Conservation (phyloP, 2,113 vertebrate genomes). For the Neotragus pygmaeus region DNA sequence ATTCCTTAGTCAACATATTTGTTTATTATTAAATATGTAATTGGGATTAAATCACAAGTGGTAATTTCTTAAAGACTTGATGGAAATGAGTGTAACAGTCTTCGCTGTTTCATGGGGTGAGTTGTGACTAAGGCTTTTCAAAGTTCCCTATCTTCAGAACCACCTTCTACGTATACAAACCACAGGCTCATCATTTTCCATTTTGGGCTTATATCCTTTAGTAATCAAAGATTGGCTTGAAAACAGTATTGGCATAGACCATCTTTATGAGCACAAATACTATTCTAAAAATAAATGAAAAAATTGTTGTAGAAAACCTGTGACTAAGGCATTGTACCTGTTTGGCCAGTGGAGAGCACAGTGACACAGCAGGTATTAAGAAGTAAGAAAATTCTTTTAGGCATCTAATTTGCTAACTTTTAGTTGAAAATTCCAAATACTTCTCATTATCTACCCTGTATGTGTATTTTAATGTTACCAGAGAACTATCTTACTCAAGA, state of each 20-base stretch:
- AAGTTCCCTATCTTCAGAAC: slow-evolving; percentile 57
- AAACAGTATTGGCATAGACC: slow-evolving; percentile 53
- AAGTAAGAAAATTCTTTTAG: background rate
- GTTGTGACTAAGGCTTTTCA: slow-evolving; percentile 71
- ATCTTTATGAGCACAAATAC: slow-evolving; percentile 44
- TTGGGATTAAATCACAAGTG: background rate
- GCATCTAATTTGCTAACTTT: background rate
- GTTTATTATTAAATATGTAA: background rate
- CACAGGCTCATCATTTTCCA: slow-evolving; percentile 69
- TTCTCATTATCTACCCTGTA: background rate
- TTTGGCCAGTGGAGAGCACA: background rate
- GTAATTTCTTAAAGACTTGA: background rate
- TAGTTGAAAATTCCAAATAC: background rate
- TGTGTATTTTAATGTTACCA: background rate
- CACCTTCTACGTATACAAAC: slow-evolving; percentile 39
- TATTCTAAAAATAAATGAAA: slow-evolving; percentile 74
- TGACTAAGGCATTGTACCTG: background rate
- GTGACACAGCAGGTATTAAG: slow-evolving; percentile 5
- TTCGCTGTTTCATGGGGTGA: background rate
- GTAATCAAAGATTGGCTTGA: slow-evolving; percentile 63
- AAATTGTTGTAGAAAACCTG: background rate
- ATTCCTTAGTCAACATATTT: background rate
- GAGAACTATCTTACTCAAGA: background rate
- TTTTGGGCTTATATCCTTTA: slow-evolving; percentile 49
- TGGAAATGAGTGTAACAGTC: background rate